These are phyloP conservation scores for Hedya salicella DNA, from an alignment of 2,888 invertebrate genomes.

Conservation along the genomic window DNA sequence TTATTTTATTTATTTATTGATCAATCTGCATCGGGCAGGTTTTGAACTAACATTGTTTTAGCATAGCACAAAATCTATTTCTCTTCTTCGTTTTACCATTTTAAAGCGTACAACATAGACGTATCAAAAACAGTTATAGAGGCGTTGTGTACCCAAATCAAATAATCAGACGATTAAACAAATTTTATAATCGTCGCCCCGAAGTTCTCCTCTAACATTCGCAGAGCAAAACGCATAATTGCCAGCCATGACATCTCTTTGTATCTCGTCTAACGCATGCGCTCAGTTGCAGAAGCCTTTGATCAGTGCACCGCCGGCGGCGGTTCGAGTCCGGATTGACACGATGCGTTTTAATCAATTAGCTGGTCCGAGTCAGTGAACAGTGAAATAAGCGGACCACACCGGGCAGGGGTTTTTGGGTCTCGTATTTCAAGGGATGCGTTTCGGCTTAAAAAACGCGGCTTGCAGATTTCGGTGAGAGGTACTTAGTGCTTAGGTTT, in stretches of 20 bases:
- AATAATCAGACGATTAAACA: background rate
- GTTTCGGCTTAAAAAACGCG: slow-evolving; percentile 47
- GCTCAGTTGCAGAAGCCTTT: slow-evolving; percentile 29
- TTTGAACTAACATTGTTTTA: too few relatives aligned
- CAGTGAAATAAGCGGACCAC: slow-evolving; percentile 75
- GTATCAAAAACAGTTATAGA: too few relatives aligned
- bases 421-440: slow-evolving; percentile 74
- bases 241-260: slow-evolving; percentile 28
- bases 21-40: too few relatives aligned
- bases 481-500: background rate
- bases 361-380: slow-evolving; percentile 75
- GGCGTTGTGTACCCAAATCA: too few relatives aligned
- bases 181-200: background rate
- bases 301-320: slow-evolving; percentile 51
- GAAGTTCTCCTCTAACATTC: background rate
- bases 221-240: slow-evolving; percentile 22
- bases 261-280: slow-evolving; percentile 7
- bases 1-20: too few relatives aligned
- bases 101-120: too few relatives aligned
- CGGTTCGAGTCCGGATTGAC: slow-evolving; percentile 71
- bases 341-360: slow-evolving; percentile 84
- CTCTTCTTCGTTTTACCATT: too few relatives aligned
- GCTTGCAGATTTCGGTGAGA: background rate
- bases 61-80: too few relatives aligned
- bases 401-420: slow-evolving; percentile 69